These are phyloP conservation scores for Phoeniculus purpureus DNA, from an alignment of 2,797 vertebrate genomes.

Conservation along the genomic window DNA sequence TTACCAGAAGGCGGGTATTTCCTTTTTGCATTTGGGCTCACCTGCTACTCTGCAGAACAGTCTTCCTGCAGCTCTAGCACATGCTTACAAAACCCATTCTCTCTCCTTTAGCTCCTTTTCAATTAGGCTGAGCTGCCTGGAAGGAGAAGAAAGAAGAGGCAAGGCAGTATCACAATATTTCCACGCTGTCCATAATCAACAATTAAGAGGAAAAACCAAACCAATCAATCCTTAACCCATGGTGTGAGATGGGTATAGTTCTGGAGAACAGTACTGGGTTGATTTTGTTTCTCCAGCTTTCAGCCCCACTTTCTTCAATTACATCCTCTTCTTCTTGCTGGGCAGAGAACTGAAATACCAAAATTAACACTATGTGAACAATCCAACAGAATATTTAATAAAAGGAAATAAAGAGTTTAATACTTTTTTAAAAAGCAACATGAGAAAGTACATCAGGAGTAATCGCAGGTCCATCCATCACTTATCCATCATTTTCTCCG, in stretches of 20 bases:
- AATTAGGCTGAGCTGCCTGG: neutral
- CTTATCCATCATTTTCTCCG: slow-evolving; percentile 81
- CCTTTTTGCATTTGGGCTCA: neutral
- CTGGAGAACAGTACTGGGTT: neutral
- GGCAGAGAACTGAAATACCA: neutral
- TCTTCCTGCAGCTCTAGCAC: neutral
- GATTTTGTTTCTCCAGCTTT: neutral
- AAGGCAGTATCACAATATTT: neutral
- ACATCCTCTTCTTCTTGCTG: neutral
- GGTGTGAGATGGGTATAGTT: neutral
- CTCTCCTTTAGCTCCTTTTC: neutral
- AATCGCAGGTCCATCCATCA: neutral
- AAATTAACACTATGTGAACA: neutral
- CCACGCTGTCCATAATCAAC: neutral
- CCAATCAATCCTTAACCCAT: neutral
- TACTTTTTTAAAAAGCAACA: neutral
- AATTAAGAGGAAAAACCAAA: neutral
- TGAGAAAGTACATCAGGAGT: neutral
- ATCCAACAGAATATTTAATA: neutral
- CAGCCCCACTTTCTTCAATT: neutral
- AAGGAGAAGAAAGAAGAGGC: neutral
- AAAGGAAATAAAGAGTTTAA: neutral
- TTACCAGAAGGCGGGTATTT: neutral
- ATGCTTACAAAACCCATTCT: neutral
- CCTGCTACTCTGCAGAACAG: neutral